Conservation (phyloP, 2,113 vertebrate genomes). For the Candoia aspera region DNA sequence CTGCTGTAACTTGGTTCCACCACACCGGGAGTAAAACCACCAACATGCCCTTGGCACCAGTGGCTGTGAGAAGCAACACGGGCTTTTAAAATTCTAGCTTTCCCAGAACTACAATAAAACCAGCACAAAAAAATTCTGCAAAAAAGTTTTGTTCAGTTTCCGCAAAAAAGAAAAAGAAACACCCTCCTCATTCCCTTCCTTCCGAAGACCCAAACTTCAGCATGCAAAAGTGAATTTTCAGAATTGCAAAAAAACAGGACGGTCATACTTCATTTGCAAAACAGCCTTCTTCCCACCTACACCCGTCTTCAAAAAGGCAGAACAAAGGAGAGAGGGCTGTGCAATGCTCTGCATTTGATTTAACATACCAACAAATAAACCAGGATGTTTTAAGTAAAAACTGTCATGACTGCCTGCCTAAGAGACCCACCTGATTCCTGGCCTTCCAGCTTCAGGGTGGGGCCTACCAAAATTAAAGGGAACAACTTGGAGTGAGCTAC, state of each 20-base stretch:
- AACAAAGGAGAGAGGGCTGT: not conserved
- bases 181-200: too few species aligned
- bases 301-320: not conserved
- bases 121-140: too few species aligned
- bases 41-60: too few species aligned
- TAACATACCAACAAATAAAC: not conserved
- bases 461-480: not conserved
- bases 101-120: too few species aligned
- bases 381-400: not conserved
- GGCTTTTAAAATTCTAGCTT: too few species aligned
- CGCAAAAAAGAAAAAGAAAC: too few species aligned
- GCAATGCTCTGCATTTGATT: not conserved
- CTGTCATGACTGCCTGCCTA: not conserved
- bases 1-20: too few species aligned
- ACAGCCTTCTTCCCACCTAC: not conserved
- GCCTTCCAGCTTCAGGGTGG: not conserved
- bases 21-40: too few species aligned
- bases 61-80: too few species aligned
- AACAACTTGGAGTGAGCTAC: not conserved
- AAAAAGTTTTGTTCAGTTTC: too few species aligned
- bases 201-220: not conserved
- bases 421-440: not conserved
- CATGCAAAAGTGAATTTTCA: not conserved
- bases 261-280: not conserved
- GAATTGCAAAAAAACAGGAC: not conserved